Evolutionary conservation across 2,113 vertebrate species (phyloP), one percentile per base, ranked within the genome.

Genomic region (Thunnus maccoyii): DNA sequence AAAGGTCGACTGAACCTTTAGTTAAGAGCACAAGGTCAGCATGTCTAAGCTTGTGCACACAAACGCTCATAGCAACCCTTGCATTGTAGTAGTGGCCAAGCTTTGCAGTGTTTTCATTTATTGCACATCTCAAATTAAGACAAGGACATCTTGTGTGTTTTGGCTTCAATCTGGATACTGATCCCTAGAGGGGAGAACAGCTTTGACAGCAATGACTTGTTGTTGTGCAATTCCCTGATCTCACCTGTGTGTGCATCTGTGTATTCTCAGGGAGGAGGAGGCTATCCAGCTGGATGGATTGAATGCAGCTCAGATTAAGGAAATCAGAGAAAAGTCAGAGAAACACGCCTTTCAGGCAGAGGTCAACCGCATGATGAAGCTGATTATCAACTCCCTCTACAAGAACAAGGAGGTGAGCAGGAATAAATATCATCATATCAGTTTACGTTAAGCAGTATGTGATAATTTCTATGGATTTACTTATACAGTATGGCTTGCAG

Each of bases 351-450:
- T 99, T 88, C 97, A 99, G 91, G 99, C 99, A 12, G 99, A 99
- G 94, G 99, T 99, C 71, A 99, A 99, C 90, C 94, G 99, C 62
- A 99, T 99, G 99, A 99, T 99, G 99, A 99, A 99, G 86, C 95
- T 99, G 17, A 99, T 99, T 81, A 99, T 99, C 86, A 99, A 99
- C 86, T 99, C 99, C 7, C 89, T 99, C 2, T 99, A 99, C 84
- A 99, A 99, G 94, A 99, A 99, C 85, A 99, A 99, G 87, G 99
- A 99, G 97, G 99, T 99, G 87, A 95, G 95, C 18, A 44, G 8
- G 3, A 51, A 32, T 25, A 41, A 4, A 63, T 13, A 5, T 2
- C 11, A 9, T 44, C 11, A 9, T 44, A n/a, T 57, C 25, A 1
- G 67, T 44, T 2, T 36, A 30, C 4, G 14, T 0, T 17, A 5